Conservation (phyloP, 1,140 invertebrate species). For the Hirudo medicinalis region DNA sequence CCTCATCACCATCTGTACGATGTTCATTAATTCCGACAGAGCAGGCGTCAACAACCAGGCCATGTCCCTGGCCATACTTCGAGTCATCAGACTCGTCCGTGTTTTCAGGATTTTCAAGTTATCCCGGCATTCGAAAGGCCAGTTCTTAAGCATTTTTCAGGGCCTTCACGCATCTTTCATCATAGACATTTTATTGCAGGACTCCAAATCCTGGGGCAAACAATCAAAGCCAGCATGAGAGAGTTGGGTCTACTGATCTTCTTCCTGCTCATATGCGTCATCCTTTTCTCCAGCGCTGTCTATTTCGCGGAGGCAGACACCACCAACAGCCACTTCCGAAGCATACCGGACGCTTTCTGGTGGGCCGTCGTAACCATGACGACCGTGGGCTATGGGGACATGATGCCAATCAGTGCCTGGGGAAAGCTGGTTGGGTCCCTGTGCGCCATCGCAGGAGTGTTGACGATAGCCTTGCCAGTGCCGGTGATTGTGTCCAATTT, state of each 20-base stretch:
- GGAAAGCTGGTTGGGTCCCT: constrained; percentile 95
- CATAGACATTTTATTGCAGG: constrained; percentile 11
- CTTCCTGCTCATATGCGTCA: constrained; percentile 90
- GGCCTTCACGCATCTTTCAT: not conserved
- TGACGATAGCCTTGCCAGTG: constrained; percentile 63
- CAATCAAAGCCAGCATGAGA: constrained; percentile 96
- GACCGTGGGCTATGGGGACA: constrained; percentile 92
- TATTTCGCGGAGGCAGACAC: constrained; percentile 96
- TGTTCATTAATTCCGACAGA: constrained; percentile 78
- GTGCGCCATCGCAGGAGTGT: constrained; percentile 94
- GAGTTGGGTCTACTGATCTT: constrained; percentile 99
- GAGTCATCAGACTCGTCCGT: constrained; percentile 41
- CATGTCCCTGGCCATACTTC: constrained; percentile 42
- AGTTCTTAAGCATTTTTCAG: constrained; percentile 19
- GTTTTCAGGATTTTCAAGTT: constrained; percentile 44
- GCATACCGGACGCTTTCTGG: constrained; percentile 60
- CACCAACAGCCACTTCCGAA: constrained; percentile 88
- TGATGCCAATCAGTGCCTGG: constrained; percentile 91
- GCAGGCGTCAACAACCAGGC: constrained; percentile 46
- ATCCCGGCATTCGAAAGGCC: constrained; percentile 43
- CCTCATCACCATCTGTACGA: constrained; percentile 95
- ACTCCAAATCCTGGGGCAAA: constrained; percentile 53
- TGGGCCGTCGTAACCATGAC: constrained; percentile 86
- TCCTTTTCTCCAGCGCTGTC: constrained; percentile 91
- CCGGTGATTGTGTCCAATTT: constrained; percentile 99